Conservation (phyloP, 2,888 invertebrate species). For the Suillia variegata region DNA sequence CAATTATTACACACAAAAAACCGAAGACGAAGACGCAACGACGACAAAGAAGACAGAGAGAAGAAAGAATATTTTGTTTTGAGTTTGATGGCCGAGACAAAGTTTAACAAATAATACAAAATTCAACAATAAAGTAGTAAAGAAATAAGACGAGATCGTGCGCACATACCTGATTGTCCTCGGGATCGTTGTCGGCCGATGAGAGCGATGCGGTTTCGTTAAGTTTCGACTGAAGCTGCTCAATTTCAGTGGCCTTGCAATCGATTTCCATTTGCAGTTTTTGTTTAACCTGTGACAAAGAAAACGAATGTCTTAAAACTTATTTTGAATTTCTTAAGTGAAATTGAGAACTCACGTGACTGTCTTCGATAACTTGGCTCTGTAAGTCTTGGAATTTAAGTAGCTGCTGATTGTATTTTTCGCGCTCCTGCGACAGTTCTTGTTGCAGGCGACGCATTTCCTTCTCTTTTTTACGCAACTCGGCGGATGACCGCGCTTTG, state of each 20-base stretch:
- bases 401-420: slow-evolving; percentile 89
- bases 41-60: slow-evolving; percentile 7
- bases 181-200: slow-evolving; percentile 85
- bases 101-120: slow-evolving; percentile 3
- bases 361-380: slow-evolving; percentile 82
- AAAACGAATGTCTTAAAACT: neutral
- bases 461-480: slow-evolving; percentile 88
- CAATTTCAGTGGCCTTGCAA: slow-evolving; percentile 95
- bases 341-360: slow-evolving; percentile 63
- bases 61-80: slow-evolving; percentile 17
- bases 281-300: slow-evolving; percentile 62
- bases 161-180: slow-evolving; percentile 67
- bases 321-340: neutral
- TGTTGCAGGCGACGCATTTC: slow-evolving; percentile 94
- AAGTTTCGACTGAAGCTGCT: slow-evolving; percentile 86
- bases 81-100: neutral
- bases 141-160: neutral
- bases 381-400: slow-evolving; percentile 85
- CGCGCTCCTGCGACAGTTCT: slow-evolving; percentile 90
- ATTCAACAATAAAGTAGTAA: no score
- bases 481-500: slow-evolving; percentile 77
- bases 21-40: slow-evolving; percentile 16
- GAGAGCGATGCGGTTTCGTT: slow-evolving; percentile 90
- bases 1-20: no score
- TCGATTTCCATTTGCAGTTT: slow-evolving; percentile 95